Evolutionary conservation across 35 echinoderm and acorn worm genomes (phyloP).

Genomic region (Lytechinus variegatus): DNA sequence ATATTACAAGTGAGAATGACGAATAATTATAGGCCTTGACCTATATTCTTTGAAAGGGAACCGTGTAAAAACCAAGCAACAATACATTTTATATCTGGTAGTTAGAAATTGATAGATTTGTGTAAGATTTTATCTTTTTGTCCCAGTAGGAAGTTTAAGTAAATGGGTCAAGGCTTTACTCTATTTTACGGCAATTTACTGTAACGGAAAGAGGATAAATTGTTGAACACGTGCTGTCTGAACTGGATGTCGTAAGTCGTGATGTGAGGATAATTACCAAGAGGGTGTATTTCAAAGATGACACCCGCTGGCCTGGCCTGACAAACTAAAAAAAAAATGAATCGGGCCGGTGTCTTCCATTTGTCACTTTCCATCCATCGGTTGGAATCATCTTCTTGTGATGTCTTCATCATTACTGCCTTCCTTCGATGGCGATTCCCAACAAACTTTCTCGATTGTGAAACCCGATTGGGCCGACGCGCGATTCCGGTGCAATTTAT

Average conservation of each 20-base stretch:
- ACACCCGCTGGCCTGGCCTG: neutral
- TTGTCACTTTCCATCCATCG: constrained; percentile 1
- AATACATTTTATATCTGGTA: too few relatives aligned
- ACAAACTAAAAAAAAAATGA: neutral
- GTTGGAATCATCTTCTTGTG: neutral
- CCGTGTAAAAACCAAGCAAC: too few relatives aligned
- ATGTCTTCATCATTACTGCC: constrained; percentile 1
- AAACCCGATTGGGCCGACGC: constrained; percentile 22
- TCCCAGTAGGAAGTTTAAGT: neutral
- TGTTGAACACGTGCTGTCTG: neutral
- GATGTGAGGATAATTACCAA: neutral
- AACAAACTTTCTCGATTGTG: constrained; percentile 21
- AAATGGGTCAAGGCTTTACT: neutral
- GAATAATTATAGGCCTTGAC: too few relatives aligned
- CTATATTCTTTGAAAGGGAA: too few relatives aligned
- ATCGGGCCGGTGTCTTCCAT: neutral
- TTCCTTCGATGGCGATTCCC: neutral
- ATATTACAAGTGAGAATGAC: too few relatives aligned
- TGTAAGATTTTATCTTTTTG: neutral
- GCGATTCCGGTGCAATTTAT: constrained; percentile 21
- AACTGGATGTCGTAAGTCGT: neutral
- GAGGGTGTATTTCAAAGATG: neutral
- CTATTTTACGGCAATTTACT: neutral
- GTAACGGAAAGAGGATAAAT: neutral
- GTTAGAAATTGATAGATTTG: neutral